Conservation (phyloP, 1,140 invertebrate genomes). For the Drosophila persimilis region DNA sequence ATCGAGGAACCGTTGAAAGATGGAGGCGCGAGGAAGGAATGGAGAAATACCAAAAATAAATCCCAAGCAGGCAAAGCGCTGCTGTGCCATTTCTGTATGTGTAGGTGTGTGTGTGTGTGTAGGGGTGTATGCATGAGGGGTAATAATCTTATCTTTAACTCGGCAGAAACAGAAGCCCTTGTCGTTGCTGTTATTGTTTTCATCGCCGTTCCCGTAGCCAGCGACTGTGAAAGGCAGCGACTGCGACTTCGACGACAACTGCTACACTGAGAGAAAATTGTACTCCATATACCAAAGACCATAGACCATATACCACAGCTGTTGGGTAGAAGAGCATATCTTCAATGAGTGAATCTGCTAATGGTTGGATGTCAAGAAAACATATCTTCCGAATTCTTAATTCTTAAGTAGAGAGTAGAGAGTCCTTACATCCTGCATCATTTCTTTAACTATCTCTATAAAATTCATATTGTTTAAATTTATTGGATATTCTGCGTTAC, state of each 20-base stretch:
- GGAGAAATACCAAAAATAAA: conserved; percentile 67
- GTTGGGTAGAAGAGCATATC: too few species aligned
- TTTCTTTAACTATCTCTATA: too few species aligned
- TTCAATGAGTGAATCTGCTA: too few species aligned
- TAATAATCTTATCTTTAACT: conserved; percentile 81
- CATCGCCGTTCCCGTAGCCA: conserved; percentile 37
- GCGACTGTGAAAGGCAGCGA: conserved; percentile 66
- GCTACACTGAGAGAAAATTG: conserved; percentile 11
- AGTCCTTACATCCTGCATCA: too few species aligned
- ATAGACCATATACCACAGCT: too few species aligned
- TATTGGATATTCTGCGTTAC: too few species aligned
- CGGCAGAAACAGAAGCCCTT: conserved; percentile 77
- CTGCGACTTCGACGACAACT: conserved; percentile 19
- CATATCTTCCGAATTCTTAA: too few species aligned
- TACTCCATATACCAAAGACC: too few species aligned
- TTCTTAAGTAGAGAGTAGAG: too few species aligned
- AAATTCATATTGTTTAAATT: too few species aligned
- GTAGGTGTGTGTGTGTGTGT: conserved; percentile 5
- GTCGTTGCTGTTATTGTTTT: conserved; percentile 48
- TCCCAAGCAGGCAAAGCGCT: conserved; percentile 42
- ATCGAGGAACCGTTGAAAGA: neutral
- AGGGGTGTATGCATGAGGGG: conserved; percentile 40
- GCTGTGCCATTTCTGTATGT: conserved; percentile 10
- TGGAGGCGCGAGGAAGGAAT: neutral
- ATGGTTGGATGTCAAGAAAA: too few species aligned